Base-by-base conservation (phyloP, 2,797 vertebrate genomes). In the Arrhamphus sclerolepis region DNA sequence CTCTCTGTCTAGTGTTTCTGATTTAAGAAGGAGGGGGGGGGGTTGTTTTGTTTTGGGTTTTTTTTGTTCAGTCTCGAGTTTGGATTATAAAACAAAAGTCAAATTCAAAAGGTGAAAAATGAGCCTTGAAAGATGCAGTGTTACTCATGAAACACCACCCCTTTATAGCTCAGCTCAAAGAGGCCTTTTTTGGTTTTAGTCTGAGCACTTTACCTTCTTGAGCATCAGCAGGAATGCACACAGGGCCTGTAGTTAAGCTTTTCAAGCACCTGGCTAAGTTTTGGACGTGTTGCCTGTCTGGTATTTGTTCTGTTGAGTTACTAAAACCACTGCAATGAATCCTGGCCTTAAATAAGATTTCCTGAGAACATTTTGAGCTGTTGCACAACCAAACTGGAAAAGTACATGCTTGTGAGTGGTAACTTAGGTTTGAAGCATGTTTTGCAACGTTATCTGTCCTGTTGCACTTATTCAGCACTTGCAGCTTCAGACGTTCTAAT, bases 141-240 rank as follows among this genome's bases (percentile, higher is more conserved):
- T 62, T 66, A 50, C 54, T 59, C 34, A 26, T 50, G 31, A 57
- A 68, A 52, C 29, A 6, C 0, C 13, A 46, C 3, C 7, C 20
- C 31, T 60, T 59, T 3, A 57, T 21, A 24, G 47, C 46, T 1
- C 52, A 31, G 24, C 42, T 58, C 19, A 10, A 31, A 59, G 17
- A 63, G 60, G 40, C 86, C 81, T 87, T 89, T 84, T 87, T 80
- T 86, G 80, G 80, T 70, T 43, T 60, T 38, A 55, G 22, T 21
- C 54, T 26, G 29, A 66, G 60, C 43, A 20, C 47, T 61, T 40
- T 18, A 21, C 40, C 51, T 34, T 54, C 11, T 49, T 40, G n/a
- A 72, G 54, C 21, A 17, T 19, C 16, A 24, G 60, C 18, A 46
- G 21, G 31, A 57, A 28, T 40, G 39, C 11, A 49, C 39, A 21